Conservation (phyloP, 2,113 vertebrate genomes). For the Brachypteracias leptosomus region DNA sequence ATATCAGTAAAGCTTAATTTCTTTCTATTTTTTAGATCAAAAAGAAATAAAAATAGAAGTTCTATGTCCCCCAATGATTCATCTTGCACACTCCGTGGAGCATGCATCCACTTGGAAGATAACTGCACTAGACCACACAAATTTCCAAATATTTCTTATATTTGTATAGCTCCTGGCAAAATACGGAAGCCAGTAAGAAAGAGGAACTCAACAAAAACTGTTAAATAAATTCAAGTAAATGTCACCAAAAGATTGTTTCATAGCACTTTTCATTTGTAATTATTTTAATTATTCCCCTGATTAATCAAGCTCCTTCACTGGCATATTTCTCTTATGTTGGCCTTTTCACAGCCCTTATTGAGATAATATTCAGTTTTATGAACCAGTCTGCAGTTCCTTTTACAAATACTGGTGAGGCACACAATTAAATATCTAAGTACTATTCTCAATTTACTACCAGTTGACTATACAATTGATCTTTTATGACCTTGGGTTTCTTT, state of each 20-base stretch:
- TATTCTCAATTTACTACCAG: not conserved
- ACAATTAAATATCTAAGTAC: not conserved
- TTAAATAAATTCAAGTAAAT: not conserved
- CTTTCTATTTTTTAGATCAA: not conserved
- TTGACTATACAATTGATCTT: not conserved
- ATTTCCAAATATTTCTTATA: not conserved
- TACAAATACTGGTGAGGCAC: not conserved
- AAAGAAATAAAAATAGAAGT: not conserved
- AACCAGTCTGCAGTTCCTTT: not conserved
- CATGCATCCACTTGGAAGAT: not conserved
- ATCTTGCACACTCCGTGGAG: not conserved
- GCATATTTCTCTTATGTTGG: not conserved
- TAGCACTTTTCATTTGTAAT: not conserved
- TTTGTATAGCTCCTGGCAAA: not conserved
- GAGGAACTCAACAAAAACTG: not conserved
- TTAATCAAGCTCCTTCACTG: not conserved
- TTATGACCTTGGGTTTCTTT: not conserved
- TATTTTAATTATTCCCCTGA: not conserved
- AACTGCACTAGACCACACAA: not conserved
- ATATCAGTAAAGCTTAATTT: not conserved
- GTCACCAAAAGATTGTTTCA: not conserved
- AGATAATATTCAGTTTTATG: not conserved
- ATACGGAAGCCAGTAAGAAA: not conserved
- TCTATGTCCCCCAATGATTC: not conserved
- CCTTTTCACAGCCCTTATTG: not conserved